Evolutionary conservation across 2,113 vertebrate species (phyloP).

Genomic region (Psilopogon haemacephalus): DNA sequence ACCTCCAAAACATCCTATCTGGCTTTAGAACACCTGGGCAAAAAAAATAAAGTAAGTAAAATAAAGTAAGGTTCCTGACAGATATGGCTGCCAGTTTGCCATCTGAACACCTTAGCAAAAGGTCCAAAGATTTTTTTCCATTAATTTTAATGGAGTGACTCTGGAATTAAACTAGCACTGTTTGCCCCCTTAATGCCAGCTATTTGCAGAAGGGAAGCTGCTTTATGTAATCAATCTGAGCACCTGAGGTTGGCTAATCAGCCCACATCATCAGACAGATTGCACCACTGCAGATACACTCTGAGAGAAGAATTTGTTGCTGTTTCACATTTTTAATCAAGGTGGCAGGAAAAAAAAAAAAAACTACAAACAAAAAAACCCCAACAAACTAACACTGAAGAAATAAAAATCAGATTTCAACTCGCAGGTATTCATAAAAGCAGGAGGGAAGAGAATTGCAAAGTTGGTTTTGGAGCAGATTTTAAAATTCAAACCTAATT

Average conservation of each 20-base stretch:
- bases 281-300: constrained; percentile 14
- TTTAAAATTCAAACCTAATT: not conserved
- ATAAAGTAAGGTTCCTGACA: not conserved
- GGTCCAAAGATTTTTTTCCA: not conserved
- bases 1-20: not conserved
- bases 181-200: not conserved
- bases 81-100: not conserved
- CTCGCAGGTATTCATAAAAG: not conserved
- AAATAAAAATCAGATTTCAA: not conserved
- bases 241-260: constrained; percentile 51
- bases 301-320: not conserved
- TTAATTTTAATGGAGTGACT: constrained; percentile 26
- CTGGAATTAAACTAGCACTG: constrained; percentile 7
- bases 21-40: not conserved
- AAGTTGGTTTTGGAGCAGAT: not conserved
- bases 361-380: fast-evolving
- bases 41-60: too few relatives aligned
- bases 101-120: not conserved
- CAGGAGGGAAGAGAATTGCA: not conserved
- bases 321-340: constrained; percentile 33
- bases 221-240: constrained; percentile 10
- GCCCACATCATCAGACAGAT: constrained; percentile 22
- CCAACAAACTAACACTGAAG: not conserved
- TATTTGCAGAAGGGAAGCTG: constrained; percentile 34
- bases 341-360: not conserved